Evolutionary conservation across 2,797 vertebrate species (phyloP).

Genomic region (Anguilla anguilla): DNA sequence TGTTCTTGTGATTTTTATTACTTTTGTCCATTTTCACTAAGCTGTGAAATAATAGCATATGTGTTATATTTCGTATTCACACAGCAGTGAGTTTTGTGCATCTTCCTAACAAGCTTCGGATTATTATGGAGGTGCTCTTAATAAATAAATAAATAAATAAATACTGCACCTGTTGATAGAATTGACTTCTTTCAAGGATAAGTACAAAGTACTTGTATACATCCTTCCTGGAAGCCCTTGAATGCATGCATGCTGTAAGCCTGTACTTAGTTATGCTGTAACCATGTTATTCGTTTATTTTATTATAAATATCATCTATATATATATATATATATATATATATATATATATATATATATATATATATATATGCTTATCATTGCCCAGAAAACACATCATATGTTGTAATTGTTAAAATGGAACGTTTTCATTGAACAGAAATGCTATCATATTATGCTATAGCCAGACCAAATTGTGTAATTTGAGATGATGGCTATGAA

Average conservation of each 20-base stretch:
- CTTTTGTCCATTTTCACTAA: neutral
- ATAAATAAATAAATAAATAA: too few relatives aligned
- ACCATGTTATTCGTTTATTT: too few relatives aligned
- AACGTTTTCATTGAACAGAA: neutral
- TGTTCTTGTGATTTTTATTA: neutral
- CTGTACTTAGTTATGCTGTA: neutral
- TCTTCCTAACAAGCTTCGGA: neutral
- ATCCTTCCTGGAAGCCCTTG: neutral
- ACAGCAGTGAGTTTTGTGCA: neutral
- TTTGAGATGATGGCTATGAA: slow-evolving; percentile 11
- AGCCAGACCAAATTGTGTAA: neutral
- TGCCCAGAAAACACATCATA: neutral
- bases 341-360: too few relatives aligned
- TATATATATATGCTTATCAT: neutral
- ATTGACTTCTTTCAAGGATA: neutral
- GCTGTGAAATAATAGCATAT: neutral
- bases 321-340: too few relatives aligned
- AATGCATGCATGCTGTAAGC: neutral
- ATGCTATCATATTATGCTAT: neutral
- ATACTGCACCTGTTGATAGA: neutral
- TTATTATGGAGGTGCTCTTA: neutral
- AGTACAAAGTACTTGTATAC: neutral
- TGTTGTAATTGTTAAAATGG: neutral
- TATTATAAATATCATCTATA: neutral
- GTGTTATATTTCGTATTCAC: neutral